Evolutionary conservation across 1,140 invertebrate genomes (phyloP), one percentile per base, ranked within the genome.

Genomic region (Rhopalosiphum maidis): DNA sequence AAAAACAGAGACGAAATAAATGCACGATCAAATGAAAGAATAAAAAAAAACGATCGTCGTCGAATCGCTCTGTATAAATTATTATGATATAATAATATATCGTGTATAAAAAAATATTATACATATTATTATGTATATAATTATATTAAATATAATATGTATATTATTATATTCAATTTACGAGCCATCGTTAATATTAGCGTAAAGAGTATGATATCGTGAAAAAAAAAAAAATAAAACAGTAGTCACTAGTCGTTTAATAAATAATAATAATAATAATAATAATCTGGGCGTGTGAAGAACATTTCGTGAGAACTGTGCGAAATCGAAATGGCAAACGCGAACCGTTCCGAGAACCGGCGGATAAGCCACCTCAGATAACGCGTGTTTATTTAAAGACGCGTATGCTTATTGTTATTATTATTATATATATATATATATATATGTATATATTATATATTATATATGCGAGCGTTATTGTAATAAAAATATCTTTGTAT

Each of bases 291-390:
- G 22, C 90, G 43, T 91, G 90, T 91, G 90, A 91, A 91, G 90
- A 91, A 68, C 37, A n/a, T 77, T 82, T 83, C 48, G 68, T 83
- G 90, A 46, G 90, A 91, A 91, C 90, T 51, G 41, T 46, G 90
- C 55, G 37, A 68, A 91, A 48, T 83, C 41, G 54, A 43, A 91
- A 35, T 46, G 68, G 68, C 90, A 91, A 77, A 77, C 90, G 35
- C 55, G 43, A 77, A 18, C 43, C 90, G 90, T 91, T 91, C 68
- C 43, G 37, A 46, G 68, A 83, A 91, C 21, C 1, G 18, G n/a
- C 30, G 60, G 60, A 91, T 91, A 77, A 91, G 90, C 60, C 46
- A 43, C 68, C 43, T 83, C 55, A 83, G 90, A 91, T 91, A 91
- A 46, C 60, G 68, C 55, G 35, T 46, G 90, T 91, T 91, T 83